Evolutionary conservation across 2,888 invertebrate species (phyloP).

Genomic region (Cecidostiba fungosa): DNA sequence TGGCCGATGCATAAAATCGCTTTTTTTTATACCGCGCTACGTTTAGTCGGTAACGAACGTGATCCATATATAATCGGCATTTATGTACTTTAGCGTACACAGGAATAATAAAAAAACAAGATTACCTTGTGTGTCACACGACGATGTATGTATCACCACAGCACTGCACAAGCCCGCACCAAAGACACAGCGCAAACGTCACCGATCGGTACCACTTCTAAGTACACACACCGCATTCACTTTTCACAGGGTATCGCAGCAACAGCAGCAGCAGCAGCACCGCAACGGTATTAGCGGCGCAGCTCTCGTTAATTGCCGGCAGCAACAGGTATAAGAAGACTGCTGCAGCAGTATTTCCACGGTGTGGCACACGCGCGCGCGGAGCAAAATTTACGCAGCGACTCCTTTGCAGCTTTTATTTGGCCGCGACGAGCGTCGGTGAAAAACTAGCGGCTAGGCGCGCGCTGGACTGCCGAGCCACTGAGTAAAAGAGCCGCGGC

Average conservation of each 20-base stretch:
- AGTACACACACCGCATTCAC: constrained; percentile 19
- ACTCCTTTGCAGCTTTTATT: constrained; percentile 6
- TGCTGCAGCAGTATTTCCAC: not conserved
- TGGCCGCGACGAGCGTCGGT: constrained; percentile 7
- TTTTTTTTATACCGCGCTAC: not conserved
- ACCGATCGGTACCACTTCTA: not conserved
- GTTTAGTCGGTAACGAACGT: not conserved
- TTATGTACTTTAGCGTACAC: no score
- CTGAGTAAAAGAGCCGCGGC: not conserved
- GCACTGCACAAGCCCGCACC: not conserved
- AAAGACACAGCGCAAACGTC: not conserved
- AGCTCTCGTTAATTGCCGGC: constrained; percentile 71
- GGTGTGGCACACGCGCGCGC: not conserved
- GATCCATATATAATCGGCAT: no score
- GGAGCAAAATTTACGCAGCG: not conserved
- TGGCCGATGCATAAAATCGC: not conserved
- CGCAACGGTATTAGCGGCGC: constrained; percentile 59
- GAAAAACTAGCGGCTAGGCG: not conserved
- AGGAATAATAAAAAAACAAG: not conserved
- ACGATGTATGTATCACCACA: constrained; percentile 1
- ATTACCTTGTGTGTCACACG: not conserved
- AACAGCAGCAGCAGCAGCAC: not conserved
- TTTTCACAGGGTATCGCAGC: constrained; percentile 19
- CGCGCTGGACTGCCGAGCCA: not conserved
- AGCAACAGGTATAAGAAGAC: constrained; percentile 74